phyloP scores from a whole-genome alignment of 2,797 vertebrate species.

The Aulostomus chinensis region DNA sequence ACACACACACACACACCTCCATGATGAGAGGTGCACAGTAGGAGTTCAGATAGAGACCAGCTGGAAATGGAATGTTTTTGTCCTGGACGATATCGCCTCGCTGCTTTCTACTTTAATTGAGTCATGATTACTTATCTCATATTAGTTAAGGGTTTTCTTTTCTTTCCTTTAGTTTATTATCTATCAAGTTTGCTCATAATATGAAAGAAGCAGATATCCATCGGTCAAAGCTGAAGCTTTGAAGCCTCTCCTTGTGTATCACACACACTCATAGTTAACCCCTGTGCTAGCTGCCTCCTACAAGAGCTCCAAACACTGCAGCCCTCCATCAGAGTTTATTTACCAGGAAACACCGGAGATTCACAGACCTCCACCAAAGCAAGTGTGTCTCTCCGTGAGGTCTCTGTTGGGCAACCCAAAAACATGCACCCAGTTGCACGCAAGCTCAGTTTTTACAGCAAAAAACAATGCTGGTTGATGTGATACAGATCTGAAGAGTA shows the following conservation, averaged over 20 bases:
- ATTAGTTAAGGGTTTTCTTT: conserved; percentile 5
- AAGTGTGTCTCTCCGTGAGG: conserved; percentile 19
- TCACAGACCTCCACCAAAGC: conserved; percentile 37
- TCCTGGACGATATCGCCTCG: conserved; percentile 10
- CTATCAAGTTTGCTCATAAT: no score
- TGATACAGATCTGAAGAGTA: conserved; percentile 12
- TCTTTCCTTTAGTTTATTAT: background rate
- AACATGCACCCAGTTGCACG: conserved; percentile 10
- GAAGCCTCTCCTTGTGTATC: conserved; percentile 20
- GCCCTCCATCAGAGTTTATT: conserved; percentile 52
- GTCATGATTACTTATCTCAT: conserved; percentile 4
- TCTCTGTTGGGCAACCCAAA: conserved; percentile 29
- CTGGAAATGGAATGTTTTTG: conserved; percentile 70
- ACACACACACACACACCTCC: conserved; percentile 24
- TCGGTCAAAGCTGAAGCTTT: conserved; percentile 44
- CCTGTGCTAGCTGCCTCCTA: conserved; percentile 21
- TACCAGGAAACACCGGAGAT: conserved; percentile 56
- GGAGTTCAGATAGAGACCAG: conserved; percentile 73
- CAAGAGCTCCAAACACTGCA: conserved; percentile 44
- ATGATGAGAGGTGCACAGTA: conserved; percentile 33
- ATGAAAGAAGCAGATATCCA: no score
- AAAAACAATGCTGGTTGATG: conserved; percentile 17
- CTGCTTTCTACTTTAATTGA: background rate
- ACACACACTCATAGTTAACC: conserved; percentile 12
- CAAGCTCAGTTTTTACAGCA: conserved; percentile 15